Evolutionary conservation across 1,140 invertebrate species (phyloP), one percentile per base, ranked within the genome.

Genomic region (Drosophila ananassae): DNA sequence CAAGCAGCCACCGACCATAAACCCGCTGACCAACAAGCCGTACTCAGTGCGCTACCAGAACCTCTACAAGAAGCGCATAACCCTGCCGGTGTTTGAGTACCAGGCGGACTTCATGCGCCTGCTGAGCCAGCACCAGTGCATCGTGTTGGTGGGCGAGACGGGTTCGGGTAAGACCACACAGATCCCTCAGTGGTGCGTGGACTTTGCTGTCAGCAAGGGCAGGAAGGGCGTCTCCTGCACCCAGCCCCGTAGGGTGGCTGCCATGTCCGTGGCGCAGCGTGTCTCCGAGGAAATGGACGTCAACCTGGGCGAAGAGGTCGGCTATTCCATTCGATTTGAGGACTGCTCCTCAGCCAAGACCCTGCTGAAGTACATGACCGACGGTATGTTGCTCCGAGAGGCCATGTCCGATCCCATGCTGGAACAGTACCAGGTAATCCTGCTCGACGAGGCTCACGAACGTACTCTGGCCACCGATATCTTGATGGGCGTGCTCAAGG

Each of bases 271-370:
- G 0, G 98, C 99, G 1, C 97, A 99, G 90, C 94, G 99, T 93
- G 98, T 99, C 0, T 98, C 98, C 0, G 98, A 99, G 92, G 99
- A 99, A 94, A 99, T 99, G 98, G 99, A 99, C 93, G 98, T 99
- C 1, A 94, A 94, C 39, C 93, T 99, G 21, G 96, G 99, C 8
- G 95, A 98, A 90, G 97, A 99, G 94, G 99, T 99, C 13, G 99
- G 99, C 62, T 99, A 99, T 92, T 99, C 97, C 85, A 99, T 99
- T 84, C 96, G 99, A 94, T 99, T 99, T 92, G 99, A 99, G 93
- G 99, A 99, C 93, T 99, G 98, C 87, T 99, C 98, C 21, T 98
- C 97, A 12, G 94, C 97, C 0, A 98, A 97, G 92, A 99, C 99
- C 0, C 93, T 99, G 41, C 92, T 96, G 0, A 96, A 96, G 90